Conservation (phyloP, 2,113 vertebrate species). For the Tauraco erythrolophus region DNA sequence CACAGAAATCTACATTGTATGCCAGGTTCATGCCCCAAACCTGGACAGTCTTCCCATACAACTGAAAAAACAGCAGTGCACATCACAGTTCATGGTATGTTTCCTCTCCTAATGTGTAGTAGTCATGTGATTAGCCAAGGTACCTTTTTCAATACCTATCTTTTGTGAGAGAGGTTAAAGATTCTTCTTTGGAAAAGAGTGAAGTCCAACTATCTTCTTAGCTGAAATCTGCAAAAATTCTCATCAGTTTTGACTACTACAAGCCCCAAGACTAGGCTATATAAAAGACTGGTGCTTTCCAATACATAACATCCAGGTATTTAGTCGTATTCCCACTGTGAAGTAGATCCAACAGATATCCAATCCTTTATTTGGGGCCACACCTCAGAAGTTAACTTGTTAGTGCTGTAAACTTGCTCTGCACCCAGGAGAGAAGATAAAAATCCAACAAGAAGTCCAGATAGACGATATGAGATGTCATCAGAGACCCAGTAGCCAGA, state of each 20-base stretch:
- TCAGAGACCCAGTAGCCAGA: constrained; percentile 99
- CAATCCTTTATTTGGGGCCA: constrained; percentile 10
- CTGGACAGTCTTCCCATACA: constrained; percentile 49
- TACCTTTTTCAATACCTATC: background rate
- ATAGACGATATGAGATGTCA: constrained; percentile 80
- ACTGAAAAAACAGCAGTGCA: background rate
- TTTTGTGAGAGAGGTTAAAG: background rate
- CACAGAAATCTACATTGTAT: constrained; percentile 99
- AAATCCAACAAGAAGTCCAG: constrained; percentile 58
- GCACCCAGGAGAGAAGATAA: constrained; percentile 68
- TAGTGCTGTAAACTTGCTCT: constrained; percentile 30
- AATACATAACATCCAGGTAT: background rate
- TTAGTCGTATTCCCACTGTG: background rate
- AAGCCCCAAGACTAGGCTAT: background rate
- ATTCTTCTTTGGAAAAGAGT: background rate
- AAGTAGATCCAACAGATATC: constrained; percentile 8
- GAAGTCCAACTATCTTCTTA: background rate
- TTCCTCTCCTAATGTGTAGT: rapidly evolving
- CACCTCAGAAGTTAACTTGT: background rate
- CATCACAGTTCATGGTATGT: background rate
- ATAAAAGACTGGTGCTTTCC: background rate
- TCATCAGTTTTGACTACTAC: background rate
- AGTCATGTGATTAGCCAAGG: background rate
- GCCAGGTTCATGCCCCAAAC: constrained; percentile 95
- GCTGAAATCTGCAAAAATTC: background rate